phyloP scores from a whole-genome alignment of 2,888 invertebrate genomes.

The Pammene fasciana region DNA sequence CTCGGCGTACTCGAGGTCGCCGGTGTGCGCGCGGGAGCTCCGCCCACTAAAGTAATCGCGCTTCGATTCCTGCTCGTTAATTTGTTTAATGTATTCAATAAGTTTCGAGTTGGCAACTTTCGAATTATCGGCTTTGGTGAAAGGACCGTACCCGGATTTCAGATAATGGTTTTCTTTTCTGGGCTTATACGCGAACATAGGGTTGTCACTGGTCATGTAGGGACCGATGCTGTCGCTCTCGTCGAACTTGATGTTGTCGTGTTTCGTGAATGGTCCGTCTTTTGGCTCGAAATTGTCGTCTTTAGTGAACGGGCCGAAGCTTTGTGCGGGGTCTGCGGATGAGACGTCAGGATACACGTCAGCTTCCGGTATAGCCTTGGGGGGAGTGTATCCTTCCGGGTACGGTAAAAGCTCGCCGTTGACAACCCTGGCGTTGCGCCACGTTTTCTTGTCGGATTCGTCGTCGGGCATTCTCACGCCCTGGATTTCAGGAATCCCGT shows the following conservation, averaged over 20 bases:
- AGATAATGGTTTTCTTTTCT: slow-evolving; percentile 74
- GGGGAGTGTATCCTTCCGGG: slow-evolving; percentile 86
- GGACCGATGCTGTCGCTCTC: slow-evolving; percentile 66
- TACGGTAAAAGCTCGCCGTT: slow-evolving; percentile 91
- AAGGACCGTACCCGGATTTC: slow-evolving; percentile 83
- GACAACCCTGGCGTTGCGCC: slow-evolving; percentile 94
- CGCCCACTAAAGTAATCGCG: slow-evolving; percentile 84
- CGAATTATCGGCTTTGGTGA: slow-evolving; percentile 85
- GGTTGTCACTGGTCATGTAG: slow-evolving; percentile 67
- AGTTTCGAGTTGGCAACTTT: slow-evolving; percentile 83
- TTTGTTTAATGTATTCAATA: slow-evolving; percentile 86
- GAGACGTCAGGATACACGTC: slow-evolving; percentile 79
- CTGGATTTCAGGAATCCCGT: slow-evolving; percentile 91
- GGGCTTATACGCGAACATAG: slow-evolving; percentile 66
- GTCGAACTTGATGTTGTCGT: slow-evolving; percentile 81
- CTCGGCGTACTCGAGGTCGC: slow-evolving; percentile 74
- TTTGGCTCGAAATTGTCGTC: slow-evolving; percentile 83
- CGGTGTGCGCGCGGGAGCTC: slow-evolving; percentile 76
- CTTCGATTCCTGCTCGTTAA: slow-evolving; percentile 85
- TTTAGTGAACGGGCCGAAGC: slow-evolving; percentile 84
- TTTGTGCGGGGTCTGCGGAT: slow-evolving; percentile 64
- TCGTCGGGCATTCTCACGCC: slow-evolving; percentile 93
- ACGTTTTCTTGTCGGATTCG: slow-evolving; percentile 90
- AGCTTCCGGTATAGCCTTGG: slow-evolving; percentile 84
- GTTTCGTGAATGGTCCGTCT: slow-evolving; percentile 84